Conservation (phyloP, 2,113 vertebrate genomes). For the Petroica traversi region DNA sequence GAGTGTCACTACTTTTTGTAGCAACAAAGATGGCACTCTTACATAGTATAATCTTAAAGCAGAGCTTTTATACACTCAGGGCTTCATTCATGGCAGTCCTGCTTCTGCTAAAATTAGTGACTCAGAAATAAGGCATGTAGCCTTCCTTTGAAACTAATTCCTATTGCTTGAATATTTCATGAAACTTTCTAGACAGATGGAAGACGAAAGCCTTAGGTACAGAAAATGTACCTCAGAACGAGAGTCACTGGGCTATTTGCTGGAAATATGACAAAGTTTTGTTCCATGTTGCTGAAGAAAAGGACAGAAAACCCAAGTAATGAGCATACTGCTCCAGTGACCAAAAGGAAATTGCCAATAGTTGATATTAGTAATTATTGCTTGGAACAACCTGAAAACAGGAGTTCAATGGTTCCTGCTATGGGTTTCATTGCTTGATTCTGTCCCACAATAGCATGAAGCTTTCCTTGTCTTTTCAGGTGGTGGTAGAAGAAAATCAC, state of each 20-base stretch:
- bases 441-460: not conserved
- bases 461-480: not conserved
- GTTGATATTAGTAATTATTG: not conserved
- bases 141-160: not conserved
- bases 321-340: not conserved
- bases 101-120: not conserved
- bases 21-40: not conserved
- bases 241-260: not conserved
- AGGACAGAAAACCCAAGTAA: not conserved
- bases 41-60: not conserved
- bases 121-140: not conserved
- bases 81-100: not conserved
- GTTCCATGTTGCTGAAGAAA: not conserved
- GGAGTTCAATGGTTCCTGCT: fast-evolving
- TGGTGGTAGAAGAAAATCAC: not conserved
- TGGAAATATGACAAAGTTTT: not conserved
- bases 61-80: not conserved
- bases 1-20: not conserved
- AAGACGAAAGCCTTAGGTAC: not conserved
- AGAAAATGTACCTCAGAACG: not conserved
- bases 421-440: not conserved
- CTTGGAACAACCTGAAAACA: not conserved
- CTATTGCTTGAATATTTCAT: conserved; percentile 3
- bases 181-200: not conserved
- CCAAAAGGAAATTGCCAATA: not conserved